Conservation (phyloP, 2,113 vertebrate species). For the Limanda limanda region DNA sequence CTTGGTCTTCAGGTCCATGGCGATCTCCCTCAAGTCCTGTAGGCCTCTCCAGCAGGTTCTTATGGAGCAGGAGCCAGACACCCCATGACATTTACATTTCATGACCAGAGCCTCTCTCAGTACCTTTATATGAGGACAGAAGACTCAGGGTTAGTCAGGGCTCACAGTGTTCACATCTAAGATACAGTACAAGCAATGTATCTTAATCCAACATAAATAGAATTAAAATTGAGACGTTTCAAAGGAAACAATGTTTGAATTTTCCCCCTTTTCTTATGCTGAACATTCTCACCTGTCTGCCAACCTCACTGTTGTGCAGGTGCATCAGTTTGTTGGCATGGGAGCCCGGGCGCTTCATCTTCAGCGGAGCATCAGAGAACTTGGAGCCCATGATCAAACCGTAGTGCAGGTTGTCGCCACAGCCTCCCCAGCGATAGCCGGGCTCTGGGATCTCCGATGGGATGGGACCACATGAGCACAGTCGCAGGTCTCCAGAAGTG, state of each 20-base stretch:
- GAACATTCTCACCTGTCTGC: constrained; percentile 89
- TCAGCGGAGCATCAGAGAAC: constrained; percentile 98
- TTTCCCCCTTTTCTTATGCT: neutral
- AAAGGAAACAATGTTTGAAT: no score
- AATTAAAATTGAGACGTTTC: no score
- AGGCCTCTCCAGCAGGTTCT: constrained; percentile 98
- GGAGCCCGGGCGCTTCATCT: constrained; percentile 96
- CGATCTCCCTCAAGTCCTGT: constrained; percentile 92
- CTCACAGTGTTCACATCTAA: neutral
- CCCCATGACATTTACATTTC: constrained; percentile 99
- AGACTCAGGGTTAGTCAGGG: neutral
- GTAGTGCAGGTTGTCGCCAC: constrained; percentile 97
- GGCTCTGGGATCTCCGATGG: constrained; percentile 93
- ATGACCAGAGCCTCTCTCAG: constrained; percentile 92
- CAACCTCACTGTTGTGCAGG: constrained; percentile 99
- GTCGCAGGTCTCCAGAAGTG: constrained; percentile 92
- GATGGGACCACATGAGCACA: constrained; percentile 95
- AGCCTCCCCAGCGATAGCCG: constrained; percentile 98
- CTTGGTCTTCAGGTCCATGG: constrained; percentile 94
- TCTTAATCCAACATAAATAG: no score
- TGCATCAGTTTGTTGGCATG: constrained; percentile 99
- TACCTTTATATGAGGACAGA: constrained; percentile 76
- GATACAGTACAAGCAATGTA: neutral
- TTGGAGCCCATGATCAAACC: constrained; percentile 97
- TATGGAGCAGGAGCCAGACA: constrained; percentile 98